phyloP scores from a whole-genome alignment of 1,140 invertebrate genomes.

The Drosophila insularis region DNA sequence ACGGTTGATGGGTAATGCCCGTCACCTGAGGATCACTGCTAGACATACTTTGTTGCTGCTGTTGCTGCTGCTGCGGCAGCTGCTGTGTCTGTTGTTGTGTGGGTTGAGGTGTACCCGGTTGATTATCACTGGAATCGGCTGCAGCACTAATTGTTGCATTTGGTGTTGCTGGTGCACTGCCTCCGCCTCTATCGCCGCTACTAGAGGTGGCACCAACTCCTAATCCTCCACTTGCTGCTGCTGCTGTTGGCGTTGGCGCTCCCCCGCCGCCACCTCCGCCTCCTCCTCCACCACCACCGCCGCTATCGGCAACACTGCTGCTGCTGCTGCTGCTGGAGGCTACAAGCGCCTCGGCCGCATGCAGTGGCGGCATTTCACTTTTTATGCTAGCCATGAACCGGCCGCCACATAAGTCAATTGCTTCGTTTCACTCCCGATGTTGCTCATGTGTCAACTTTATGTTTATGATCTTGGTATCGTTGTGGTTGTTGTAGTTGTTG shows the following conservation, averaged over 20 bases:
- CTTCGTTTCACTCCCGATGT: conserved; percentile 16
- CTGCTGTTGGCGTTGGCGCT: no score
- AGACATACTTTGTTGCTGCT: conserved; percentile 39
- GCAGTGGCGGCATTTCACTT: conserved; percentile 81
- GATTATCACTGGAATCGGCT: conserved; percentile 82
- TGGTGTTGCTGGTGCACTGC: conserved; percentile 62
- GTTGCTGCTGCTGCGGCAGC: conserved; percentile 55
- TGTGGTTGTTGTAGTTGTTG: conserved; percentile 10
- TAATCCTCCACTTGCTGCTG: no score
- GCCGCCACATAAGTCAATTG: conserved; percentile 54
- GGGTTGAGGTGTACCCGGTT: conserved; percentile 78
- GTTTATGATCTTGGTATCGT: conserved; percentile 3
- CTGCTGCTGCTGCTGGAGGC: conserved; percentile 24
- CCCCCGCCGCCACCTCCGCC: conserved; percentile 5
- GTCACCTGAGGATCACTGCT: conserved; percentile 32
- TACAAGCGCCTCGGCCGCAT: conserved; percentile 75
- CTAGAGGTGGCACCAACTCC: not conserved
- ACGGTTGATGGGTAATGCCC: conserved; percentile 82
- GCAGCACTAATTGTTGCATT: conserved; percentile 78
- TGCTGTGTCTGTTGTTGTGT: conserved; percentile 47
- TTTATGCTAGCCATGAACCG: conserved; percentile 75
- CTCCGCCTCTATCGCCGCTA: conserved; percentile 1
- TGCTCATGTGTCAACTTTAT: not conserved
- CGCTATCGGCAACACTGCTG: conserved; percentile 36
- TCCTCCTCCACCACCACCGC: conserved; percentile 25